A percentile compares a stretch with the other conserved stretches of the same genome.
These are phyloP conservation scores for Chorisops tibialis DNA, from an alignment of 2,888 invertebrate species.

Conservation along the genomic window DNA sequence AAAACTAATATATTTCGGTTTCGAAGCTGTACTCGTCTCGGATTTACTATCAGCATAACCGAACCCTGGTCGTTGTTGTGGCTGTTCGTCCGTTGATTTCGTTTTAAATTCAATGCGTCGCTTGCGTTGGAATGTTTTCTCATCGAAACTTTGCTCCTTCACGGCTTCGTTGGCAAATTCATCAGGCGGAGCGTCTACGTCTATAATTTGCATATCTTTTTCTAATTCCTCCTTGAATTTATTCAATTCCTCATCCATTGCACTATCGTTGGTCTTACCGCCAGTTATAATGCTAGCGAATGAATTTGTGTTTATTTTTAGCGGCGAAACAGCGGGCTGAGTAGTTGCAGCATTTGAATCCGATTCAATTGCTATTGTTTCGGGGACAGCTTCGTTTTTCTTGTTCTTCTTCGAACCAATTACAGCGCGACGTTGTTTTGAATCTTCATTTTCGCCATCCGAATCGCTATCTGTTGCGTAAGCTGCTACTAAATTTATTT, in stretches of 20 bases:
- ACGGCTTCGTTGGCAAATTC: constrained; percentile 23
- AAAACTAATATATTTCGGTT: constrained; percentile 36
- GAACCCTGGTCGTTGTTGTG: not conserved
- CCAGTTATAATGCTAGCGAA: constrained; percentile 36
- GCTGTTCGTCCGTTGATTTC: not conserved
- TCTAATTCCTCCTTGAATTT: constrained; percentile 33
- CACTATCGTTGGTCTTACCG: constrained; percentile 26
- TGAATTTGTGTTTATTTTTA: constrained; percentile 18
- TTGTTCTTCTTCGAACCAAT: not conserved
- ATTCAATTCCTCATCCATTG: constrained; percentile 32
- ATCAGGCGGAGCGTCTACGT: not conserved
- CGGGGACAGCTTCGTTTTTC: not conserved
- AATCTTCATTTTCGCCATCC: constrained; percentile 21
- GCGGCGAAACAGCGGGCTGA: not conserved
- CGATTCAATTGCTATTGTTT: not conserved
- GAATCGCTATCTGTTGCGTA: constrained; percentile 30
- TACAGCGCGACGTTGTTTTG: not conserved
- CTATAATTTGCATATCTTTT: constrained; percentile 17
- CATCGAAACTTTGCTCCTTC: constrained; percentile 41
- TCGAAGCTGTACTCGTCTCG: not conserved
- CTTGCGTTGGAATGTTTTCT: constrained; percentile 57
- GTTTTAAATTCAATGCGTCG: constrained; percentile 53
- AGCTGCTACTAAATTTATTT: constrained; percentile 33
- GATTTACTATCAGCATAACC: not conserved
- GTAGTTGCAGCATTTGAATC: not conserved